Percentiles rank a stretch among this genome's conserved stretches.
Evolutionary conservation across 1,140 invertebrate genomes (phyloP).

Genomic region (Linepithema humile): DNA sequence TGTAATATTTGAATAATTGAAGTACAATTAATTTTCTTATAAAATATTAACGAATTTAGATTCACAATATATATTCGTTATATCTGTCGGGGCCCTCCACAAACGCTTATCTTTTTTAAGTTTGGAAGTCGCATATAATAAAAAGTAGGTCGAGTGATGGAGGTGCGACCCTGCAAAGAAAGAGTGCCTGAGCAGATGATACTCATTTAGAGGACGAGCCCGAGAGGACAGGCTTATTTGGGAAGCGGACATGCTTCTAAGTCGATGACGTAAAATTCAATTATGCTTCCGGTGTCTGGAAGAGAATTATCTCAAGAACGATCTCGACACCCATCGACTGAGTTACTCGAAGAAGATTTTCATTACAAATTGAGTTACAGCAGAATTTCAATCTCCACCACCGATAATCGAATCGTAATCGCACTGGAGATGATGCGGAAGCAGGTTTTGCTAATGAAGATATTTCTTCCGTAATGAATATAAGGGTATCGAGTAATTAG

Average conservation of each 20-base stretch:
- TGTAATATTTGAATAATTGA: background rate
- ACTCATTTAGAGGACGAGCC: conserved; percentile 29
- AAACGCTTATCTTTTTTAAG: background rate
- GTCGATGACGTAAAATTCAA: conserved; percentile 56
- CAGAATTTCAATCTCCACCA: conserved; percentile 49
- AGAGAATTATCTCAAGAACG: conserved; percentile 54
- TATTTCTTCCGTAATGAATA: conserved; percentile 26
- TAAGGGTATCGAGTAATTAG: background rate
- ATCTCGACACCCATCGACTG: conserved; percentile 46
- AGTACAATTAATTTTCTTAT: background rate
- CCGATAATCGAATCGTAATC: conserved; percentile 48
- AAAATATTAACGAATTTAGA: background rate
- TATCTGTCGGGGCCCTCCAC: background rate
- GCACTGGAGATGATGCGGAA: conserved; percentile 23
- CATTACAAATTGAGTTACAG: conserved; percentile 45
- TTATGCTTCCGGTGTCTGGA: conserved; percentile 49
- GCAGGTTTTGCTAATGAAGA: conserved; percentile 21
- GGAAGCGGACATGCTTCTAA: conserved; percentile 28
- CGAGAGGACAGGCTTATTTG: conserved; percentile 38
- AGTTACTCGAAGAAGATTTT: conserved; percentile 45
- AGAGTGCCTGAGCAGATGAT: conserved; percentile 23
- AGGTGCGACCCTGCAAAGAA: background rate
- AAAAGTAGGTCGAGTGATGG: conserved; percentile 25
- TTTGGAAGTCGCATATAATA: conserved; percentile 7
- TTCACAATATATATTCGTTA: background rate